phyloP scores from a whole-genome alignment of 2,113 vertebrate genomes.

The Colinus virginianus region DNA sequence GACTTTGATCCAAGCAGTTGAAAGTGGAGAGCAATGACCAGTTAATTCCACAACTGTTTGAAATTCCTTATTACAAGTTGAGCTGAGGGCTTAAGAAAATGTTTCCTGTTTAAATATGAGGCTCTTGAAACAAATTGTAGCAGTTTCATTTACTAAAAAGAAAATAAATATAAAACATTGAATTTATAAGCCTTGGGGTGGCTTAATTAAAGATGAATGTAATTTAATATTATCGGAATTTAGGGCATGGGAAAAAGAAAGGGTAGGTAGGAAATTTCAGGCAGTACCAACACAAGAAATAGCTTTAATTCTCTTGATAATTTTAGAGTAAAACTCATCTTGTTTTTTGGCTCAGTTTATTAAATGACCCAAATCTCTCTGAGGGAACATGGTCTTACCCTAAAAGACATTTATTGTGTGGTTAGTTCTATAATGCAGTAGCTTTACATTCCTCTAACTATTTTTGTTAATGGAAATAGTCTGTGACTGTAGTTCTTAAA shows the following conservation, averaged over 20 bases:
- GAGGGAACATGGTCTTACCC: neutral
- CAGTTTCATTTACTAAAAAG: conserved; percentile 29
- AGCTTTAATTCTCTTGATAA: neutral
- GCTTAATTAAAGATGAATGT: conserved; percentile 39
- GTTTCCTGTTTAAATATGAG: neutral
- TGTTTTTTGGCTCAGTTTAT: neutral
- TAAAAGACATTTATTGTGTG: neutral
- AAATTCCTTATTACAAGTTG: neutral
- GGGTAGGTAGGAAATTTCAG: neutral
- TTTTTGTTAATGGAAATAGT: neutral
- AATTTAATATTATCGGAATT: conserved; percentile 36
- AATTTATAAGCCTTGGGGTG: conserved; percentile 20
- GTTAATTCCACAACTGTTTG: conserved; percentile 6
- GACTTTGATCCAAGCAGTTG: conserved; percentile 39
- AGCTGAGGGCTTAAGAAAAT: neutral
- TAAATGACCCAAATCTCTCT: conserved; percentile 4
- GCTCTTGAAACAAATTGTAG: conserved; percentile 29
- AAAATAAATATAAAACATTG: neutral
- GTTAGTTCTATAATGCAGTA: neutral
- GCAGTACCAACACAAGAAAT: conserved; percentile 15
- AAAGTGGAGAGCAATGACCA: neutral
- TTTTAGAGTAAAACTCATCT: neutral
- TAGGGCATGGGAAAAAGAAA: conserved; percentile 3
- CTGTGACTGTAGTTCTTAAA: neutral
- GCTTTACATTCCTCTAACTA: neutral